Conservation (phyloP, 2,113 vertebrate genomes). For the Saccopteryx leptura region DNA sequence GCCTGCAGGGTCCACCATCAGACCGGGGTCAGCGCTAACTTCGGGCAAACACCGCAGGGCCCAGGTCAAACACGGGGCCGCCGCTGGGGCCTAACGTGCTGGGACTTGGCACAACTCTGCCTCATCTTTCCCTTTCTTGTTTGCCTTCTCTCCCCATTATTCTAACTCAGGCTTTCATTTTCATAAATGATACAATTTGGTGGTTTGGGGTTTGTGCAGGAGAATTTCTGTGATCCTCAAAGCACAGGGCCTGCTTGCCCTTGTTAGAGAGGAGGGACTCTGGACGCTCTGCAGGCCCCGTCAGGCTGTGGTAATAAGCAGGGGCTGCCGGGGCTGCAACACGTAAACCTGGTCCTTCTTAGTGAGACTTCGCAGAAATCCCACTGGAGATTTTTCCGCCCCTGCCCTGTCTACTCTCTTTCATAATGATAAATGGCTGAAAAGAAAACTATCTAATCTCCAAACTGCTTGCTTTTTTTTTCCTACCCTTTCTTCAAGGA, state of each 20-base stretch:
- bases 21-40: neutral
- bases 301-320: slow-evolving; percentile 48
- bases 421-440: slow-evolving; percentile 89
- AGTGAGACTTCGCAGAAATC: slow-evolving; percentile 90
- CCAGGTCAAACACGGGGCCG: neutral
- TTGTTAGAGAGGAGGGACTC: neutral
- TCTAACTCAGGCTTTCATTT: slow-evolving; percentile 67
- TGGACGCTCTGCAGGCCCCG: slow-evolving; percentile 56
- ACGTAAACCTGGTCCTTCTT: slow-evolving; percentile 79
- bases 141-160: neutral
- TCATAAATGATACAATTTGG: slow-evolving; percentile 71
- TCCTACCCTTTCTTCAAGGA: slow-evolving; percentile 62
- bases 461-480: slow-evolving; percentile 74
- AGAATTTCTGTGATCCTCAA: slow-evolving; percentile 65
- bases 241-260: slow-evolving; percentile 20
- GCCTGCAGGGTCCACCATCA: neutral
- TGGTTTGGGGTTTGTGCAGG: slow-evolving; percentile 68
- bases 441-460: slow-evolving; percentile 84
- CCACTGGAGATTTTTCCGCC: slow-evolving; percentile 85
- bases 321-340: slow-evolving; percentile 8
- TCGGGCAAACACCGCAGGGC: neutral
- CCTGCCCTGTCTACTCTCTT: slow-evolving; percentile 85
- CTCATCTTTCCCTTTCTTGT: neutral
- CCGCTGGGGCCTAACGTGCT: neutral
- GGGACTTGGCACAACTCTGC: neutral